phyloP scores from a whole-genome alignment of 2,113 vertebrate species.

The Rhineura floridana region DNA sequence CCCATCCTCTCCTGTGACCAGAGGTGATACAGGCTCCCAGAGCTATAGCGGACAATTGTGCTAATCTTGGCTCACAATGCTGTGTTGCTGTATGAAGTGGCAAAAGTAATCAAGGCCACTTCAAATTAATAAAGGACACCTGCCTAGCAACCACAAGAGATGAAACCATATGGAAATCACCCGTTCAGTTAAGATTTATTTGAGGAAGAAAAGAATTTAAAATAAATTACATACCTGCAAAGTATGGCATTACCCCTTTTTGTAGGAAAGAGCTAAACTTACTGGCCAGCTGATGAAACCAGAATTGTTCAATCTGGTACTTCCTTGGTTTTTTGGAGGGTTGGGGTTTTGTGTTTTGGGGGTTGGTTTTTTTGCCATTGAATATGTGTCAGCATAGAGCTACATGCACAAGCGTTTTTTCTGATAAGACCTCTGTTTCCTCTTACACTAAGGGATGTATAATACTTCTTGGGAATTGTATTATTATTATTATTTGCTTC shows the following conservation, averaged over 20 bases:
- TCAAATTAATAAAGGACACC: not conserved
- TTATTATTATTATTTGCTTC: not conserved
- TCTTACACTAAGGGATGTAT: constrained; percentile 27
- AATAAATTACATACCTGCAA: not conserved
- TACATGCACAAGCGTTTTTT: not conserved
- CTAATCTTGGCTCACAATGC: not conserved
- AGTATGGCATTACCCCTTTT: not conserved
- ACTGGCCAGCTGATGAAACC: not conserved
- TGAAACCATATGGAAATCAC: not conserved
- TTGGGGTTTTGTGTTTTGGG: constrained; percentile 5
- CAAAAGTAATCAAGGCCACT: not conserved
- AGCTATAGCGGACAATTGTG: not conserved
- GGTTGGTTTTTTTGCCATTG: not conserved
- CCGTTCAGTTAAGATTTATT: not conserved
- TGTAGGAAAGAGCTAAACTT: not conserved
- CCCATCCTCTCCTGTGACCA: too few species aligned
- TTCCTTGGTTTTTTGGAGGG: too few species aligned
- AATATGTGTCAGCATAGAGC: constrained; percentile 34
- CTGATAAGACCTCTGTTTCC: constrained; percentile 55
- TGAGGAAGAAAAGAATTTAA: not conserved
- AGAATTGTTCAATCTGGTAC: not conserved
- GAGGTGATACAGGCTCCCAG: not conserved
- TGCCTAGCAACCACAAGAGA: not conserved
- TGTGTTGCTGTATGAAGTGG: not conserved
- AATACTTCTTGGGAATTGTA: constrained; percentile 44